Conservation (phyloP, 2,888 invertebrate genomes). For the Scotopteryx bipunctaria region DNA sequence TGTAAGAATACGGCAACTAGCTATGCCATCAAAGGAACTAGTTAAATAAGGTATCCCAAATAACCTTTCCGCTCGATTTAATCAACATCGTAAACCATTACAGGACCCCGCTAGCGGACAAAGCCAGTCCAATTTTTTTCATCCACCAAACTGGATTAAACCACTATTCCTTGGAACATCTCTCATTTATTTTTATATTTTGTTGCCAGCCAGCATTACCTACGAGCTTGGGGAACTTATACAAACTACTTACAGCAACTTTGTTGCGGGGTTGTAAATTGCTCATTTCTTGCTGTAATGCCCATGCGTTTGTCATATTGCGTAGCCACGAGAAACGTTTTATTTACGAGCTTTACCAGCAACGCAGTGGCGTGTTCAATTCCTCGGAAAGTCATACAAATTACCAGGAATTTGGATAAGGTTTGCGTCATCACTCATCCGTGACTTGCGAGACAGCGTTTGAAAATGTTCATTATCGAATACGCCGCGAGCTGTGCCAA, state of each 20-base stretch:
- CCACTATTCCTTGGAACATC: constrained; percentile 38
- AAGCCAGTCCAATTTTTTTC: constrained; percentile 40
- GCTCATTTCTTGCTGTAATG: constrained; percentile 28
- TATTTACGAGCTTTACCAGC: constrained; percentile 16
- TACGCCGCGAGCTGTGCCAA: constrained; percentile 24
- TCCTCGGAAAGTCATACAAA: constrained; percentile 19
- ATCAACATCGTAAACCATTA: constrained; percentile 44
- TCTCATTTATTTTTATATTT: constrained; percentile 37
- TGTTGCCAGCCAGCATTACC: constrained; percentile 40
- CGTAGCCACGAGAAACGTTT: constrained; percentile 10
- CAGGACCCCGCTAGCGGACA: constrained; percentile 31
- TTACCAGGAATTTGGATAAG: constrained; percentile 18
- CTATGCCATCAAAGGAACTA: constrained; percentile 34
- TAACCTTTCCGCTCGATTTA: constrained; percentile 39
- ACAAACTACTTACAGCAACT: constrained; percentile 26
- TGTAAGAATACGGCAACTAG: constrained; percentile 20
- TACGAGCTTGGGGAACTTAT: constrained; percentile 39
- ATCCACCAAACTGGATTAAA: constrained; percentile 43
- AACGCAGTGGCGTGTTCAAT: constrained; percentile 9
- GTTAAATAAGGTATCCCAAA: constrained; percentile 38
- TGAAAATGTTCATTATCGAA: constrained; percentile 24
- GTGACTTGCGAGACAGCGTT: constrained; percentile 17
- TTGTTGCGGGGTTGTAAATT: constrained; percentile 23
- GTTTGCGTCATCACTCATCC: constrained; percentile 22
- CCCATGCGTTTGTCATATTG: constrained; percentile 28